Base-by-base conservation (phyloP, 2,113 vertebrate genomes). In the Eublepharis macularius region DNA sequence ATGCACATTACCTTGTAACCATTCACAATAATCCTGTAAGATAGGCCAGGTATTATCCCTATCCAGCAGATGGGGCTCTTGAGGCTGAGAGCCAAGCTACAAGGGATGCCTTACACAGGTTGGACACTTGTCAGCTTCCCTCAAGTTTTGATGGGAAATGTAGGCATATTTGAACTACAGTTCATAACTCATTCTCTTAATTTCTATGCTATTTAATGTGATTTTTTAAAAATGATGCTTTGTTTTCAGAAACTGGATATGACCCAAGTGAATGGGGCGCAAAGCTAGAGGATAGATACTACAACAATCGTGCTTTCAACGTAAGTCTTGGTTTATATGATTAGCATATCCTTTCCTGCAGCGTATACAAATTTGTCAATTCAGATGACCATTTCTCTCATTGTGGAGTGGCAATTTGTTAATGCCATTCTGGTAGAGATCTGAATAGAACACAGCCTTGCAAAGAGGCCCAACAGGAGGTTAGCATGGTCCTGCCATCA, bases 181-280 rank as follows among this genome's bases (percentile, higher is more conserved):
- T 60, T 60, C 57, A 60, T 21, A 60, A 21, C 57, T 60, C 57
- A 24, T 60, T 60, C 21, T 60, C 57, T 60, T 60, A 60, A 24
- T 24, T 60, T 17, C 57, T 60, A 21, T 21, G 57, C 19, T 60
- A 70, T 24, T 36, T 13, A 63, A 13, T 72, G 7, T 57, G 29
- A 4, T 29, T 24, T 78, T 39, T 51, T 34, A 3, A 60, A 41
- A 29, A 63, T 6, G 4, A 60, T 60, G 12, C 13, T 34, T 24
- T 80, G 21, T 47, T 80, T 85, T 80, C 76, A 85, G 84, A 85
- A 85, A 85, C 51, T 49, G 84, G 84, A 29, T 85, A 80, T 80
- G 84, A 85, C 43, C 68, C 84, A 36, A 9, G 32, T 39, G 76
- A 80, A 49, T 85, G 84, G 84, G 84, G 84, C 73, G 84, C 84